phyloP scores from a whole-genome alignment of 2,113 vertebrate species.

The Calidris pygmaea region DNA sequence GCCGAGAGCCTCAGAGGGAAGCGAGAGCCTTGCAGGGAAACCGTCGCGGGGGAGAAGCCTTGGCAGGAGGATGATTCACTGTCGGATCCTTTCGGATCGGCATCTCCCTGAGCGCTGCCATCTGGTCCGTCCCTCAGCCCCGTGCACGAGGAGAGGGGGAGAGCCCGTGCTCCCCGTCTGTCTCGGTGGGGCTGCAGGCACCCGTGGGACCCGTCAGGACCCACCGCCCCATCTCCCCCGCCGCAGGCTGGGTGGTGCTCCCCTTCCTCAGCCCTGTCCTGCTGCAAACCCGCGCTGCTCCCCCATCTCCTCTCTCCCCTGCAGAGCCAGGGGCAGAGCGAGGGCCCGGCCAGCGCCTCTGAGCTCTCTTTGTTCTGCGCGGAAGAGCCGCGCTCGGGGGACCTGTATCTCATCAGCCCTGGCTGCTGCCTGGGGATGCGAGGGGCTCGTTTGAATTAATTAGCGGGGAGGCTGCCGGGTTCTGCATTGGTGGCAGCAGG shows the following conservation, averaged over 20 bases:
- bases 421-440: background rate
- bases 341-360: background rate
- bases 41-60: background rate
- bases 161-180: background rate
- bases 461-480: background rate
- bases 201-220: background rate
- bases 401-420: constrained; percentile 23
- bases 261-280: background rate
- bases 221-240: rapidly evolving
- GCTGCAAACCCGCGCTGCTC: background rate
- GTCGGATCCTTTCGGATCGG: background rate
- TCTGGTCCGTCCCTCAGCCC: constrained; percentile 31
- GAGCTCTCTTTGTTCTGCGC: constrained; percentile 25
- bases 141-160: background rate
- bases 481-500: background rate
- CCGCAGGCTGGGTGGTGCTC: background rate
- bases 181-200: background rate
- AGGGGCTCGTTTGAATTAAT: constrained; percentile 40
- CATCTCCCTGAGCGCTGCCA: background rate
- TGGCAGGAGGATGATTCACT: constrained; percentile 30
- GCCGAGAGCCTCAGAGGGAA: background rate
- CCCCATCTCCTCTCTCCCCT: background rate
- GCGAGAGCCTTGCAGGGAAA: background rate
- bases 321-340: background rate
- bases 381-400: background rate